Evolutionary conservation across 2,888 invertebrate species (phyloP).

Genomic region (Seladonia tumulorum): DNA sequence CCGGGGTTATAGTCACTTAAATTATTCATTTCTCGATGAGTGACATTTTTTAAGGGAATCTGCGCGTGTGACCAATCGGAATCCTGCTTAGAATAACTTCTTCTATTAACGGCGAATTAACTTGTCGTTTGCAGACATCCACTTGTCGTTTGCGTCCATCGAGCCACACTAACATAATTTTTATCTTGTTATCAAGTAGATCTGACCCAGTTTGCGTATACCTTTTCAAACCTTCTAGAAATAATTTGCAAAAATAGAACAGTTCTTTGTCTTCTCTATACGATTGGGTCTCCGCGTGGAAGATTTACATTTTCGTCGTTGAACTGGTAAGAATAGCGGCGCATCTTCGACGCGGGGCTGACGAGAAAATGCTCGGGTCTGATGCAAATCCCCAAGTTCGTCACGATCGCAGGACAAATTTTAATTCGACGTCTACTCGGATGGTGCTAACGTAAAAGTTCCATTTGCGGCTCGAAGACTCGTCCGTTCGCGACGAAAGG

Average conservation of each 20-base stretch:
- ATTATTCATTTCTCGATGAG: neutral
- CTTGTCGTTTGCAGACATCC: no score
- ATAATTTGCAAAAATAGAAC: neutral
- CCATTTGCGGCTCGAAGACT: conserved; percentile 13
- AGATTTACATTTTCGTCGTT: conserved; percentile 48
- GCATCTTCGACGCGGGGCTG: conserved; percentile 29
- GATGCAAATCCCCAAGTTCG: conserved; percentile 67
- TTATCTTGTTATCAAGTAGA: neutral
- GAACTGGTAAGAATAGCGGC: conserved; percentile 45
- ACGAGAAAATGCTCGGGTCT: conserved; percentile 59
- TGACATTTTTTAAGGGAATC: neutral
- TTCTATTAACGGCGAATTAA: neutral
- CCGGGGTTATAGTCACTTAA: no score
- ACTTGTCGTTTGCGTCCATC: neutral
- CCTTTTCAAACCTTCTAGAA: neutral
- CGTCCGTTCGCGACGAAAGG: conserved; percentile 18
- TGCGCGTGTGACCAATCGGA: neutral
- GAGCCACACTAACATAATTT: neutral
- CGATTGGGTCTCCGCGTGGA: neutral
- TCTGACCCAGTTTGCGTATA: rapidly evolving
- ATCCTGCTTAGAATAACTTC: neutral
- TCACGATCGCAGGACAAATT: conserved; percentile 67
- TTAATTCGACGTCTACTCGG: conserved; percentile 73
- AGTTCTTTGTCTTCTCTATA: neutral
- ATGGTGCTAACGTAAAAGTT: conserved; percentile 53